Base-by-base conservation (phyloP, 2,113 vertebrate species). In the Saimiri boliviensis region DNA sequence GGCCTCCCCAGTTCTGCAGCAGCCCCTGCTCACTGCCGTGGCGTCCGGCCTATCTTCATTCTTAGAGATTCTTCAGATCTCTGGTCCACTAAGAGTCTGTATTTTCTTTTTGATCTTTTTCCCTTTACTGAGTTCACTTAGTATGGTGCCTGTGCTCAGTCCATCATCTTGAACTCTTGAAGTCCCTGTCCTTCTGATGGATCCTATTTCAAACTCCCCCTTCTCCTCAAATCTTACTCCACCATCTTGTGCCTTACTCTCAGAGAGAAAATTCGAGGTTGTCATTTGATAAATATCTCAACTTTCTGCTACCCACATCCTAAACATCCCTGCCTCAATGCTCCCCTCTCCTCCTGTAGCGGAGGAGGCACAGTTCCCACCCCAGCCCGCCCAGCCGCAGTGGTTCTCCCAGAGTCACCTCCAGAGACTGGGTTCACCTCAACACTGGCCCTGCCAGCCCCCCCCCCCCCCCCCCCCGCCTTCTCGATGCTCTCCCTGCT, bases 381-480 rank as follows among this genome's bases (percentile, higher is more conserved):
- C 35, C 0, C 10, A 14, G 35, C 37, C 49, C 19, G 1, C 3
- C 40, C 58, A 25, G 1, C 60, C 35, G 5, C 8, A 11, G 23
- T 71, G 60, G 6, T 23, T 16, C 30, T 66, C 47, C 30, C 42
- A 10, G 14, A 85, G 56, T 47, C 4, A 1, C 37, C n/a, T 20
- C 20, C 35, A 32, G 56, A 30, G 23, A 1, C 9, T 9, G 4
- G 1, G 40, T 40, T 42, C 2, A 35, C 83, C 71, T 84, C 40
- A 6, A 0, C 19, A 0, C 27, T 4, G 35, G 71, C 88, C 83
- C 54, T 10, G 21, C 6, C 45, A 35, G 16, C 83, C 35, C 6
- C 10, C 4, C 32, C 35, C 56, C 0, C 1, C 2, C 83, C 35
- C 6, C 10, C 4, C 32, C 35, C 56, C 0, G 2, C 2, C 8